Evolutionary conservation across 2,797 vertebrate genomes (phyloP).

Genomic region (Anomalospiza imberbis): DNA sequence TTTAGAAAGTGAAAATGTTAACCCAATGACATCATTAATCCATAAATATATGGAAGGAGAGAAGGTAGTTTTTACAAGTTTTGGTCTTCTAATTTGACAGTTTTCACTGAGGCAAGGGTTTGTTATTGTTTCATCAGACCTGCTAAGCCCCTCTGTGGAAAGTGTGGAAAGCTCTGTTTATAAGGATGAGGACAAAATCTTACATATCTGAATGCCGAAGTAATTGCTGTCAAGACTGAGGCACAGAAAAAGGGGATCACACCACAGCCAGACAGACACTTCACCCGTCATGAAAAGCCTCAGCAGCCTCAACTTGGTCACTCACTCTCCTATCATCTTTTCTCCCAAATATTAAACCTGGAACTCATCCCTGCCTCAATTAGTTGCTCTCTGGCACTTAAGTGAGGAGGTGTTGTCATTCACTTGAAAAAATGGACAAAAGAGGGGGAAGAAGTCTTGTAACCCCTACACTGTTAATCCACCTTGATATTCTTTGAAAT

Average conservation of each 20-base stretch:
- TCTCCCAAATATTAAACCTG: neutral
- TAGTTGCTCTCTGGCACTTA: neutral
- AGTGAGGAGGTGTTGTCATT: neutral
- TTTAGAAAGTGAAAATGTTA: neutral
- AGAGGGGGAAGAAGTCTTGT: neutral
- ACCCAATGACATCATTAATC: neutral
- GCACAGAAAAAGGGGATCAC: neutral
- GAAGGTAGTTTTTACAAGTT: neutral
- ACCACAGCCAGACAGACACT: neutral
- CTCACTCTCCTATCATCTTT: neutral
- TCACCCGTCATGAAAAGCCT: neutral
- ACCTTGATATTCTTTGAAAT: neutral
- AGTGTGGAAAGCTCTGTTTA: neutral
- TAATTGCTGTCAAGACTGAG: neutral
- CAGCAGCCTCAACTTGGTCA: neutral
- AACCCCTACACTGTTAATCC: neutral
- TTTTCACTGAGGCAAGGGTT: neutral
- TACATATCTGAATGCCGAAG: neutral
- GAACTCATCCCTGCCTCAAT: neutral
- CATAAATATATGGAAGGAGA: neutral
- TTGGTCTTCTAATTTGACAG: neutral
- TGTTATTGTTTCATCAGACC: neutral
- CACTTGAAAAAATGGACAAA: neutral
- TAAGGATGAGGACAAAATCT: neutral
- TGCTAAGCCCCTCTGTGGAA: neutral